Base-by-base conservation (phyloP, 1,140 invertebrate species). In the Spodoptera frugiperda region DNA sequence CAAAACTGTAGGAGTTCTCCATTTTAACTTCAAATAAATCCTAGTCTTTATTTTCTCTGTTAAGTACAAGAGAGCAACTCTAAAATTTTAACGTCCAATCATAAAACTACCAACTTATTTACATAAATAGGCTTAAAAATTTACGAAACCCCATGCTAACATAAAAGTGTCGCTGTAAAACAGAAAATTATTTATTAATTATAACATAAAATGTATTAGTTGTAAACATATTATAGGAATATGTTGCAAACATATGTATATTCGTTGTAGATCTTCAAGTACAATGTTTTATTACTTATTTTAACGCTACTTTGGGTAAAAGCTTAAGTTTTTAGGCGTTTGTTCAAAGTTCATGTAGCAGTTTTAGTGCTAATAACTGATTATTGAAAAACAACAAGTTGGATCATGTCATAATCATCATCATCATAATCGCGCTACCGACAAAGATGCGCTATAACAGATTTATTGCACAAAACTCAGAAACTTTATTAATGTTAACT, bases 331-430 rank as follows among this genome's bases (percentile, higher is more conserved):
- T 39, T 39, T 4, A 6, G 33, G 8, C 33, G 1, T n/a, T 39
- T 39, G 9, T 39, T 39, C 33, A 10, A 39, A 14, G 48, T 68
- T 51, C n/a, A 33, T 25, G 10, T 51, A 21, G 33, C 53, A 4
- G 25, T 54, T 11, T 33, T 68, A 78, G 70, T 55, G 70, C 25
- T 53, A 33, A 80, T 85, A 80, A 84, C 81, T 54, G 81, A 71
- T 85, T 87, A 83, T 81, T 82, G 76, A 79, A 78, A 83, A 87
- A n/a, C 10, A 25, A 55, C 54, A 55, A 46, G 10, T 8, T 8
- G 61, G 15, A 5, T n/a, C n/a, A n/a, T n/a, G n/a, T n/a, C n/a
- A n/a, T n/a, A n/a, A n/a, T n/a, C n/a, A n/a, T n/a, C n/a, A n/a
- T n/a, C n/a, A n/a, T n/a, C n/a, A n/a, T n/a, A n/a, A n/a, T n/a